Base-by-base conservation (phyloP, 2,113 vertebrate species). In the Oriolus oriolus region DNA sequence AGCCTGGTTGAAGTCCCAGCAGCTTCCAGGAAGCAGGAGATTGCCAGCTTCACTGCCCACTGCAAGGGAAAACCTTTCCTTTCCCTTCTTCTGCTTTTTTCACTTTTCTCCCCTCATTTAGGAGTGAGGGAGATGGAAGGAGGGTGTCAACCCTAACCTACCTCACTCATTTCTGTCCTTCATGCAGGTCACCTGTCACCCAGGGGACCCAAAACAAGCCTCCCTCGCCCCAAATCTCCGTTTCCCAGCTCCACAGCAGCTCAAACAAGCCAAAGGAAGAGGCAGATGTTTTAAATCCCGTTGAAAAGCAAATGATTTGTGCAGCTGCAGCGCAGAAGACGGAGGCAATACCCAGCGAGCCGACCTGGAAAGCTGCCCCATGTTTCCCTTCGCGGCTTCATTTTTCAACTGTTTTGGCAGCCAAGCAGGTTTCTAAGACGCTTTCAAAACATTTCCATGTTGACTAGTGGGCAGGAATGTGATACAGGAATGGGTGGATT, bases 401-500 rank as follows among this genome's bases (percentile, higher is more conserved):
- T 81, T 87, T 89, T 93, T 52, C 94, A 89, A 65, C 81, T 0
- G 33, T 61, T 79, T 42, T 97, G 96, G 94, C 95, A 96, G 84
- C 8, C 2, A 7, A 0, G 23, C 84, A 69, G 89, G 93, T 87
- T 93, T 95, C 95, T 94, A 93, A 85, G 93, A 87, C 3, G 0
- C 89, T 91, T 84, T 64, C 78, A 94, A 95, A 96, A 96, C 93
- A 95, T 95, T 96, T 85, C 84, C 54, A 26, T 79, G 75, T 57
- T 93, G 92, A 76, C 94, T 85, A 39, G 85, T 0, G 2, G 41
- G 85, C 49, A 94, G 84, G 94, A 94, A 97, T 82, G 77, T 0
- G 15, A n/a, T 90, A 70, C 56, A 78, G 84, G 83, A 91, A 89
- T 1, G 6, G 80, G 68, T 61, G 60, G 73, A 70, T 15, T 2